A percentile compares a stretch with the other conserved stretches of the same genome.
Conservation (phyloP, 2,888 invertebrate species). For the Coenonympha glycerion region DNA sequence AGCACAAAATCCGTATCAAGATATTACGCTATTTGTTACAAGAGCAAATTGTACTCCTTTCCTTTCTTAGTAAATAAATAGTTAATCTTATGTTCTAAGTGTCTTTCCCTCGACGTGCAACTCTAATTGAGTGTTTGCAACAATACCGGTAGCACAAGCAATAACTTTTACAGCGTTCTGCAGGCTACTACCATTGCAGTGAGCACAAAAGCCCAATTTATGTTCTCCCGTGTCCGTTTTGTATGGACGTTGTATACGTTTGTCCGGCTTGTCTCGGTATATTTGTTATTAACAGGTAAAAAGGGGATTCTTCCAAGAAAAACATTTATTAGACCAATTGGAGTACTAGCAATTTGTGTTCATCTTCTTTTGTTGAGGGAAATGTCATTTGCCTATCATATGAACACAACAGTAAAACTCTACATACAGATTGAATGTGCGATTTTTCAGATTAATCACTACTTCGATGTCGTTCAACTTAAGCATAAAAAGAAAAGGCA, state of each 20-base stretch:
- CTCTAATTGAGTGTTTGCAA: not conserved
- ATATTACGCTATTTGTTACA: not conserved
- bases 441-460: too few species aligned
- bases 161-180: constrained; percentile 9
- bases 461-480: too few species aligned
- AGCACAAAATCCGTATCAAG: not conserved
- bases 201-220: constrained; percentile 43
- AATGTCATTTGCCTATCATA: too few species aligned
- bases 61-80: not conserved
- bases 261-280: constrained; percentile 17
- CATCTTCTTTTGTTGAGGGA: too few species aligned
- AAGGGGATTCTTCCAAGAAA: too few species aligned
- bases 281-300: too few species aligned
- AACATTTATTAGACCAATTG: too few species aligned
- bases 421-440: too few species aligned
- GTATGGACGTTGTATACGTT: constrained; percentile 37
- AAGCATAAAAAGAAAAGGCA: too few species aligned
- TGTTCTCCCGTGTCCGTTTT: constrained; percentile 34
- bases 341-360: too few species aligned
- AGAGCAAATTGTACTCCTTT: not conserved
- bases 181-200: constrained; percentile 9
- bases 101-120: not conserved
- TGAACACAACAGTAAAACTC: too few species aligned
- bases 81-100: not conserved
- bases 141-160: constrained; percentile 2